These are phyloP conservation scores for Asarcornis scutulata DNA, from an alignment of 2,113 vertebrate species.

Conservation along the genomic window DNA sequence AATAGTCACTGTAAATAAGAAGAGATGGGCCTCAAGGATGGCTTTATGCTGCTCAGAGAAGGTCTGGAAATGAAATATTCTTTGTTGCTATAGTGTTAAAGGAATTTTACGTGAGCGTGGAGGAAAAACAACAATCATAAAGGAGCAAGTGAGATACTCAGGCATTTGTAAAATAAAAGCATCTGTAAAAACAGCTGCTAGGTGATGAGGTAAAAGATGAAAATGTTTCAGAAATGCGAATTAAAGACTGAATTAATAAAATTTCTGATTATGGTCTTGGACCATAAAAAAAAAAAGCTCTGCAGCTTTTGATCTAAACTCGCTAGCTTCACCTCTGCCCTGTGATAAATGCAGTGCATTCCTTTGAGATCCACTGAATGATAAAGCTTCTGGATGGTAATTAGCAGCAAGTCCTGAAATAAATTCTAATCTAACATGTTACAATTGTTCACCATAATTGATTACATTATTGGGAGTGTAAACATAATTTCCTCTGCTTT, in stretches of 20 bases:
- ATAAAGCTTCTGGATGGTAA: neutral
- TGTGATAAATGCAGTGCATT: neutral
- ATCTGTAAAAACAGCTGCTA: neutral
- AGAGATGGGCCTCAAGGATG: neutral
- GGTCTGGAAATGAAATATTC: neutral
- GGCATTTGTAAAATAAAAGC: neutral
- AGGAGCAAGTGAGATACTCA: neutral
- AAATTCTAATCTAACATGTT: neutral
- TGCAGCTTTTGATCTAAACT: neutral
- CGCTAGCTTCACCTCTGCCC: neutral
- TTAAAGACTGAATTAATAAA: neutral
- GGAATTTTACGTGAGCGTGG: neutral
- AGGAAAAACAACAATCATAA: neutral
- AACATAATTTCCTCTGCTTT: slow-evolving; percentile 44
- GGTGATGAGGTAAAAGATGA: neutral
- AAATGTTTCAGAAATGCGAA: neutral
- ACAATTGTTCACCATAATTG: neutral
- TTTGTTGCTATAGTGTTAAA: neutral
- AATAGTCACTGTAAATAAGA: neutral
- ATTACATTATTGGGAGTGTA: slow-evolving; percentile 37
- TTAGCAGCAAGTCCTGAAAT: slow-evolving; percentile 28
- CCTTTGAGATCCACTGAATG: neutral
- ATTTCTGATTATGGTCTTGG: slow-evolving; percentile 9
- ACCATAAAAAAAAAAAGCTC: neutral
- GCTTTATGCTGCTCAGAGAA: neutral